Evolutionary conservation across 2,888 invertebrate genomes (phyloP), one percentile per base, ranked within the genome.

Genomic region (Tinea trinotella): DNA sequence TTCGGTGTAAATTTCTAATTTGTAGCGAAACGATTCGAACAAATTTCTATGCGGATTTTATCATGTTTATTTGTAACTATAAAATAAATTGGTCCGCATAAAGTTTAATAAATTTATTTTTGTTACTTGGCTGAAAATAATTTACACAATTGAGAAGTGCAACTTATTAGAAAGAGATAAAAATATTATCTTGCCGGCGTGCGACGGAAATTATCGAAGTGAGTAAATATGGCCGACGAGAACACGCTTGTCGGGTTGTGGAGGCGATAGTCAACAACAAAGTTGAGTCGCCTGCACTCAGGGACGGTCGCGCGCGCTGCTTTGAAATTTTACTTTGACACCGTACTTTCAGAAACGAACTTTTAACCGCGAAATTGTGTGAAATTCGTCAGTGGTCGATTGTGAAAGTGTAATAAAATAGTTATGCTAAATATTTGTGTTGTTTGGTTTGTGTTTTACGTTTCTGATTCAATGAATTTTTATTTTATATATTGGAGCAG

Each of bases 131-230:
- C n/a, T n/a, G n/a, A n/a, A n/a, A n/a, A n/a, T n/a, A n/a, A n/a
- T n/a, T n/a, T n/a, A n/a, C n/a, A 24, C 9, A 9, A 24, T 7
- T 24, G 24, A 24, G 9, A 9, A 9, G 24, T 24, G 24, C 50
- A 58, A 57, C 24, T 12, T 1, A 40, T 40, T n/a, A 40, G 40
- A 40, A 40, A 40, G 40, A 12, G 40, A 40, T 40, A 40, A 10
- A n/a, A 30, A 40, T 15, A 40, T 40, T 15, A 59, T 48, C 44
- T 19, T 15, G 17, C 55, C 66, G 64, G 62, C 60, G 55, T 40
- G 12, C 12, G 54, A 55, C 84, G 84, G 71, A 70, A 64, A 64
- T 57, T 56, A 59, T 70, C 83, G 84, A 83, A 71, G 73, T 63
- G 58, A 67, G 62, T 65, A 80, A 46, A 46, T 10, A 46, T 46